Evolutionary conservation across 2,888 invertebrate species (phyloP), one percentile per base, ranked within the genome.

Genomic region (Laothoe populi): DNA sequence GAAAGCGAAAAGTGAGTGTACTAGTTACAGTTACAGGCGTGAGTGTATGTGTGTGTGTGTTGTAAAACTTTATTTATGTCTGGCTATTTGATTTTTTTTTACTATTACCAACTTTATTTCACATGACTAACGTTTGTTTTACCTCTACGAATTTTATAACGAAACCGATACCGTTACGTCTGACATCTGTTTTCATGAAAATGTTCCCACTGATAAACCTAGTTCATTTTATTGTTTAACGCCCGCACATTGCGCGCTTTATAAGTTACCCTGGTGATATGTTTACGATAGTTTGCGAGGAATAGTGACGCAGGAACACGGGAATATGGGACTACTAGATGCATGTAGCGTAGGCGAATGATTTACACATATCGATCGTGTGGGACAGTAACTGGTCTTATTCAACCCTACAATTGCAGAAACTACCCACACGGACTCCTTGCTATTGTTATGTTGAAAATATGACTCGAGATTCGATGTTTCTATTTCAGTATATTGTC

Each of bases 321-420:
- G 57, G 60, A 68, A 74, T 68, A 71, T 65, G 66, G 69, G 71
- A 69, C 68, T 69, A 66, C 71, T 68, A 69, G 78, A 77, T 75
- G 78, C 79, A 73, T 75, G 73, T 75, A 73, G 83, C 83, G 90
- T 89, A 74, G 90, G 90, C 81, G 78, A 79, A 78, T 84, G 88
- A 89, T 89, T 85, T 89, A 90, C 77, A 61, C 68, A 64, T 62
- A 69, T 70, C 71, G 77, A 77, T 78, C 69, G 74, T 59, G 62
- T 57, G 64, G 64, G 68, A 78, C 77, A 74, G 75, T 79, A 71
- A 71, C 66, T 65, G 67, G 67, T 63, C 66, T 66, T 64, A 69
- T 66, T 61, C 62, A 66, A 61, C 64, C 62, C 44, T 61, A 49
- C 16, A 38, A 11, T 53, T n/a, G 42, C 42, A 42, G 16, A 40